These are phyloP conservation scores for Pollenia angustigena DNA, from an alignment of 2,888 invertebrate species.

Conservation along the genomic window DNA sequence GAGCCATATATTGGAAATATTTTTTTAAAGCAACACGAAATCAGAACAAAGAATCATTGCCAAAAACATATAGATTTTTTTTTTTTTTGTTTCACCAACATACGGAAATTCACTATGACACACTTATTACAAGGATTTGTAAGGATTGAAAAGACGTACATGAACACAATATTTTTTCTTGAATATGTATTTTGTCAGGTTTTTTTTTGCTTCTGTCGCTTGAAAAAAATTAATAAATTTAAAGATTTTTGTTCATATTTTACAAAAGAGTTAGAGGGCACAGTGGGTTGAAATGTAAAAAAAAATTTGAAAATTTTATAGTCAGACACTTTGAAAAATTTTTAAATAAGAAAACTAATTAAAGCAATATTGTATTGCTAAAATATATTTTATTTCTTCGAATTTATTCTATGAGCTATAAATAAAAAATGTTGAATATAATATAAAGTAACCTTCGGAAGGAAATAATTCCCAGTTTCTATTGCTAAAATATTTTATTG, in stretches of 20 bases:
- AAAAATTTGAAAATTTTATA: neutral
- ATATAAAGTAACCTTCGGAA: too few relatives aligned
- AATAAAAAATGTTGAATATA: too few relatives aligned
- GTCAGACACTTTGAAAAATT: too few relatives aligned
- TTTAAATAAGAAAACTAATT: too few relatives aligned
- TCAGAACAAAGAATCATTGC: constrained; percentile 56
- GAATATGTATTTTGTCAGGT: neutral
- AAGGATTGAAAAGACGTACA: constrained; percentile 48
- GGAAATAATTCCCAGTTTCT: too few relatives aligned
- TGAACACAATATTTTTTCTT: constrained; percentile 27
- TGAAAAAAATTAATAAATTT: constrained; percentile 50
- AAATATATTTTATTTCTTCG: too few relatives aligned
- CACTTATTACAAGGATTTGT: constrained; percentile 60
- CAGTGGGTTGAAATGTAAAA: neutral
- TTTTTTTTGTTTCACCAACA: constrained; percentile 18
- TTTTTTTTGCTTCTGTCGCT: neutral
- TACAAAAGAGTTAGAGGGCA: neutral
- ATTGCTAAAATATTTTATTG: too few relatives aligned
- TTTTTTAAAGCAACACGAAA: constrained; percentile 25
- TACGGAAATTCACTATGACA: constrained; percentile 41
- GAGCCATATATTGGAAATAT: constrained; percentile 44
- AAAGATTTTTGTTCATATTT: constrained; percentile 30
- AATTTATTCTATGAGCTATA: too few relatives aligned
- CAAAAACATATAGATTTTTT: constrained; percentile 55
- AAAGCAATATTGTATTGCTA: too few relatives aligned